Conservation (phyloP, 2,888 invertebrate genomes). For the Spilosoma lubricipeda region DNA sequence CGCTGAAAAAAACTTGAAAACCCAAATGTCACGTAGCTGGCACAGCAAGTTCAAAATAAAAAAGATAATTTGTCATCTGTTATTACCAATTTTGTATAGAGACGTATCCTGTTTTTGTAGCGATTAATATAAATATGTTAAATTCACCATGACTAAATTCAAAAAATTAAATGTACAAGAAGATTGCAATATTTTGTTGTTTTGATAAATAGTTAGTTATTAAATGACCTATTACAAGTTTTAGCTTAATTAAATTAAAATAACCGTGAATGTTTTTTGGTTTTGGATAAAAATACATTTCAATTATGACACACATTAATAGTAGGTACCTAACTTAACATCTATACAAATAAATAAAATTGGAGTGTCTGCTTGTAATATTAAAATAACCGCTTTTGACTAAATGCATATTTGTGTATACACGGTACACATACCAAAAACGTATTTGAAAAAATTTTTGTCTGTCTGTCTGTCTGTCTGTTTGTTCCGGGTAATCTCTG, state of each 20-base stretch:
- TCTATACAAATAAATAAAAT: too few species aligned
- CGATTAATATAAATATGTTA: neutral
- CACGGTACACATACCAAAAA: too few species aligned
- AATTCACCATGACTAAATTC: neutral
- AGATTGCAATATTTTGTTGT: neutral
- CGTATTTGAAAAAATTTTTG: too few species aligned
- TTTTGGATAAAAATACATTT: neutral
- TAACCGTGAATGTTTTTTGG: neutral
- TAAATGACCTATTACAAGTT: neutral
- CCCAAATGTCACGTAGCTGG: too few species aligned
- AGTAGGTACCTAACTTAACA: too few species aligned
- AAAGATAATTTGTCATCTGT: neutral
- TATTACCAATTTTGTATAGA: constrained; percentile 1
- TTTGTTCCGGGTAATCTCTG: too few species aligned
- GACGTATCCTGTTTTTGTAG: neutral
- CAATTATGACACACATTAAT: neutral
- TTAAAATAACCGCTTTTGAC: too few species aligned
- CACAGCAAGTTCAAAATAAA: too few species aligned
- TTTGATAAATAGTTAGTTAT: neutral
- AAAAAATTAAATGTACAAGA: neutral
- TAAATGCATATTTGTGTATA: too few species aligned
- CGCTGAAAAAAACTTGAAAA: too few species aligned
- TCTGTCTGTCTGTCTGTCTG: too few species aligned
- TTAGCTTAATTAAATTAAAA: neutral
- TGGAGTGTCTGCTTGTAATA: too few species aligned